Base-by-base conservation (phyloP, 2,113 vertebrate species). In the Arizona elegans region DNA sequence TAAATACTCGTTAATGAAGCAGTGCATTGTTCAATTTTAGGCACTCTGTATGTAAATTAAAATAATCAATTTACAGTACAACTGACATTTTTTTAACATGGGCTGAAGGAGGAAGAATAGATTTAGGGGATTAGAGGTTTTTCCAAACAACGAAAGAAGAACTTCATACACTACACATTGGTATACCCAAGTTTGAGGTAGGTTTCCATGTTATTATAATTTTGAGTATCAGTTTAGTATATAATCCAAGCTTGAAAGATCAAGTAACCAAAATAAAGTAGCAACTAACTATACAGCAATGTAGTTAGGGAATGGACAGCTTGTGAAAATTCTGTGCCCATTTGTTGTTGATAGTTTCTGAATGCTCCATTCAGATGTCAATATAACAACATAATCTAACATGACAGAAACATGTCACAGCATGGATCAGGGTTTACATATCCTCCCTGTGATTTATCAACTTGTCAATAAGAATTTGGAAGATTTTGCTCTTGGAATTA, bases 21-120 rank as follows among this genome's bases (percentile, higher is more conserved):
- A 55, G 50, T 4, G 19, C 43, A 88, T 91, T 92, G 94, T 95
- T 95, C 96, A 38, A 54, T 92, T 88, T 88, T 9, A 87, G 21
- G 29, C 43, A 88, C 15, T 94, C 95, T 95, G 92, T 96, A 95
- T 96, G 95, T 94, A 96, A 96, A 96, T 96, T 97, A 96, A 97
- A 97, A 95, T 93, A 81, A 96, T 95, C 96, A 96, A 93, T 96
- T 94, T 90, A 95, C 38, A 43, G 38, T 43, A 43, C 92, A 56
- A 90, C 93, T 97, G 96, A 97, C 96, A 96, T 95, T 97, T 97
- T 95, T 96, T 95, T 95, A 96, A 95, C 96, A 95, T 86, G 97
- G 96, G 96, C 96, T 96, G 93, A 94, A 96, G 96, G 97, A 96
- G 92, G 55, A 56, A 95, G 90, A 56, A 96, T 95, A 95, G 96